Base-by-base conservation (phyloP, 2,797 vertebrate genomes). In the Spinus olivaceus region DNA sequence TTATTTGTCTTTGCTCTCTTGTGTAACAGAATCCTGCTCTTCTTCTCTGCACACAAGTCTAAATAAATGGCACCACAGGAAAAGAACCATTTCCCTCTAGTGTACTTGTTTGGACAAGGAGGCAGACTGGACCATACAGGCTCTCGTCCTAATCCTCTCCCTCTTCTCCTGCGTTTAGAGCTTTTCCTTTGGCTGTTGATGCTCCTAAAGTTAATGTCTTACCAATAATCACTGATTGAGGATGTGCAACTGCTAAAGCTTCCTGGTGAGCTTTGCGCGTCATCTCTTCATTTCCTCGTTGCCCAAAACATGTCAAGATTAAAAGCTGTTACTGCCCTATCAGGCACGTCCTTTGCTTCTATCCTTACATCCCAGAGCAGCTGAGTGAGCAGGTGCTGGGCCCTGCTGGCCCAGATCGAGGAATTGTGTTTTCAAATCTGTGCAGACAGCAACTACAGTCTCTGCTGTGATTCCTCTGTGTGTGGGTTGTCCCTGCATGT, bases 1-100 rank as follows among this genome's bases (percentile, higher is more conserved):
- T 96, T 94, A 94, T 96, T 96, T 78, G 25, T 80, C 69, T 69
- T 47, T 69, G 59, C 19, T 86, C 18, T 66, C n/a, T 63, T 0
- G 2, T n/a, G 44, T 27, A 61, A 23, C 27, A 91, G 35, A 71
- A 80, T 66, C 54, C 41, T 63, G 41, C 50, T 51, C 24, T 4
- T 73, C 77, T 84, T 76, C n/a, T 89, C 47, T 57, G 46, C 81
- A 81, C 54, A 41, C 61, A 65, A 30, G 37, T 64, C 27, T 42
- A 80, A 77, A 60, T 53, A 61, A 91, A 86, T 33, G 50, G 54
- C 91, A 91, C 54, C 51, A 56, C 59, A 70, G 70, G 54, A 84
- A 54, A 44, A 66, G 25, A 86, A 81, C 49, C 35, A 42, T 73
- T 74, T 69, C 53, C 63, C 53, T 35, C 63, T 42, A 24, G 46